Base-by-base conservation (phyloP, 2,797 vertebrate species). In the Schizopygopsis malacanthus region DNA sequence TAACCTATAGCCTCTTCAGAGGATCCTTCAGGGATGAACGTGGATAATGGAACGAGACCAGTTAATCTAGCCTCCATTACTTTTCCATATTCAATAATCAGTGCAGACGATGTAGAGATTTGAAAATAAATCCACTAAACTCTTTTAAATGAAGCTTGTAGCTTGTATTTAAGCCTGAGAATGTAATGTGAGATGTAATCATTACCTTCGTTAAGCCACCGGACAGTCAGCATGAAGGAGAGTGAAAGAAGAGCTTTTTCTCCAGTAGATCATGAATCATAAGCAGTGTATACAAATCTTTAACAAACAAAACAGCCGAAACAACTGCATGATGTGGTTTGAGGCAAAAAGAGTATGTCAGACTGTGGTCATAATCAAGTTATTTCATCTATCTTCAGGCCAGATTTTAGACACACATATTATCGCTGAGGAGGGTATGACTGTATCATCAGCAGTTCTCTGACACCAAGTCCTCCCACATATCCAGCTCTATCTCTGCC, bases 111-210 rank as follows among this genome's bases (percentile, higher is more conserved):
- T 81, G 84, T 78, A 75, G 86, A 63, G 65, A 43, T 75, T 84
- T 50, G 33, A 83, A 75, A 88, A 85, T 77, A 69, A 76, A 88
- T 76, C 52, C 75, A 33, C 70, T 41, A 39, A 52, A 76, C 61
- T 67, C 54, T 56, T 82, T 85, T 75, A 78, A 82, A 84, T 87
- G 15, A 87, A 84, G 56, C 50, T 77, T 78, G 79, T 69, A 81
- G 73, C n/a, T 79, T 85, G 16, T 63, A 50, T 84, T 87, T 83
- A 70, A 83, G 82, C 82, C 59, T 56, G 87, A 67, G 76, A 79
- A 77, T 79, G 83, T 84, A 85, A 85, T 69, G 28, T 65, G 59
- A 78, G n/a, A 63, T 82, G 85, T 86, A 77, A 82, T 87, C 87
- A 59, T 76, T 65, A 71, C 76, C 59, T 61, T 69, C 56, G 59